Percentiles rank a stretch among this genome's conserved stretches.
Evolutionary conservation across 2,113 vertebrate species (phyloP).

Genomic region (Anhinga rufa): DNA sequence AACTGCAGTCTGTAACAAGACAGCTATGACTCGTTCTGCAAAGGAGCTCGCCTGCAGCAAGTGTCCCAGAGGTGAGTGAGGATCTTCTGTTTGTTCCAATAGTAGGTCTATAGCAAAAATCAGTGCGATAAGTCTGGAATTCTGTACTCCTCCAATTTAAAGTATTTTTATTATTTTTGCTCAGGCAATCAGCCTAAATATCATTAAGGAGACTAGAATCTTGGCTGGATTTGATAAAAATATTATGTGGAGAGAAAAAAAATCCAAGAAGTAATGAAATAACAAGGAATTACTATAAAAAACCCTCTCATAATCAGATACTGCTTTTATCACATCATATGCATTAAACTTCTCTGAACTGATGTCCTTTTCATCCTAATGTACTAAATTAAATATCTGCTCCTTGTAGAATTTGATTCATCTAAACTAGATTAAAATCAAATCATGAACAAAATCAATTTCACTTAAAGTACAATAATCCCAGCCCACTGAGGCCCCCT

Average conservation of each 20-base stretch:
- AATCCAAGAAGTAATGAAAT: slow-evolving; percentile 65
- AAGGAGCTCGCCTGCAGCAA: slow-evolving; percentile 17
- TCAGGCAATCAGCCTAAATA: background rate
- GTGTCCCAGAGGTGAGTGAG: rapidly evolving
- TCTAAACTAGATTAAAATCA: slow-evolving; percentile 83
- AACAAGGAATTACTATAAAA: slow-evolving; percentile 67
- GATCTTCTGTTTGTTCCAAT: background rate
- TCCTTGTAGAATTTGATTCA: slow-evolving; percentile 81
- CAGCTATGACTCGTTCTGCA: slow-evolving; percentile 25
- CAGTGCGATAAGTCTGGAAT: background rate
- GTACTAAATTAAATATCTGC: slow-evolving; percentile 82
- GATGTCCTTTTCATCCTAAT: slow-evolving; percentile 81
- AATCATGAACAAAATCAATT: slow-evolving; percentile 83
- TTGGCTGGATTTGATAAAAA: slow-evolving; percentile 55
- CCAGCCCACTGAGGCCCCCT: slow-evolving; percentile 66
- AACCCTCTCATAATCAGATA: slow-evolving; percentile 70
- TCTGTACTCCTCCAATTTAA: background rate
- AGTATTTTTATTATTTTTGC: background rate
- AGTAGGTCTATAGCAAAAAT: background rate
- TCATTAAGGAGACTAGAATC: slow-evolving; percentile 6
- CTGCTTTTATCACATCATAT: slow-evolving; percentile 75
- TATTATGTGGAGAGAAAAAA: slow-evolving; percentile 7
- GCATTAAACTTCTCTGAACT: slow-evolving; percentile 75
- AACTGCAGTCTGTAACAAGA: slow-evolving; percentile 50
- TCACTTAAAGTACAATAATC: slow-evolving; percentile 82